phyloP scores from a whole-genome alignment of 1,140 invertebrate species.

The Calliphora vicina region DNA sequence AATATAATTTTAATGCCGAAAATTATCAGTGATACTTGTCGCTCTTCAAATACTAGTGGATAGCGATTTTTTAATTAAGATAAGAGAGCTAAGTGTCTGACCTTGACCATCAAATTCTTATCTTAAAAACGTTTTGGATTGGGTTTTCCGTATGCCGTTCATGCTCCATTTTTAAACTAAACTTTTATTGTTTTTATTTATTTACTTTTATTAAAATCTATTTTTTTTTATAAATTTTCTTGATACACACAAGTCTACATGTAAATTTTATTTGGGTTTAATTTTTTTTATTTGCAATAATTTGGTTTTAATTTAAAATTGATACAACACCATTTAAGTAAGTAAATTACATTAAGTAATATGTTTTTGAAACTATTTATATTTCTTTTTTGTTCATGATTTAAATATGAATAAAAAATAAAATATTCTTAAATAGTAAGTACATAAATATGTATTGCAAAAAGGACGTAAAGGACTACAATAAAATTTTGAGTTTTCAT shows the following conservation, averaged over 20 bases:
- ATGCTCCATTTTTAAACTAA: neutral
- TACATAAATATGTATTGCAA: neutral
- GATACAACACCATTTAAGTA: slow-evolving; percentile 5
- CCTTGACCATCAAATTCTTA: no score
- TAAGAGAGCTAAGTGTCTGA: no score
- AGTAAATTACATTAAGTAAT: slow-evolving; percentile 3
- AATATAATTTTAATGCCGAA: no score
- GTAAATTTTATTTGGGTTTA: neutral
- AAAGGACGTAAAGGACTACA: neutral
- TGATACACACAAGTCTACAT: neutral
- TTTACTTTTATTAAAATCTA: neutral
- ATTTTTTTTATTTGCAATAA: neutral
- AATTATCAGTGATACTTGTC: no score
- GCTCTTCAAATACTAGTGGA: no score
- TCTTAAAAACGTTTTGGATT: no score
- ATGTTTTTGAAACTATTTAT: neutral
- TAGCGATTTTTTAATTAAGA: no score
- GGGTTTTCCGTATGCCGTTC: no score
- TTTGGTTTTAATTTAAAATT: neutral
- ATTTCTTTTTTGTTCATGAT: neutral
- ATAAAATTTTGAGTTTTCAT: neutral
- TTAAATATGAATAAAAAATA: neutral
- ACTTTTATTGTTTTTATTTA: neutral
- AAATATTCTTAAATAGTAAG: neutral
- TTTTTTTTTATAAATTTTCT: neutral